These are phyloP conservation scores for Sarcoramphus papa DNA, from an alignment of 2,797 vertebrate genomes.

Conservation along the genomic window DNA sequence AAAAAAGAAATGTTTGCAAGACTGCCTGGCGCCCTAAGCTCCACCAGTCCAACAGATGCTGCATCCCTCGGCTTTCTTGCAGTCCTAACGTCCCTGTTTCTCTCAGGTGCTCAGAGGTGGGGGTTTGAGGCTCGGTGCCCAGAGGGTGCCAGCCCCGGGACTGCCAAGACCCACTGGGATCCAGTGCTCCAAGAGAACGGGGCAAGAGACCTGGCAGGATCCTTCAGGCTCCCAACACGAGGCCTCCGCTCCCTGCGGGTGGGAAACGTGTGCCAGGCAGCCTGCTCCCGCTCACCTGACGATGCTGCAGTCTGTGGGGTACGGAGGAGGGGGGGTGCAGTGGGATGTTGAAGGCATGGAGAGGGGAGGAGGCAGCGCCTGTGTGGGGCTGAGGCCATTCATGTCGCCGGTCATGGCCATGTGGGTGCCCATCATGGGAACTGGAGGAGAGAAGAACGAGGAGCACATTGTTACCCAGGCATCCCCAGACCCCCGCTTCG, in stretches of 20 bases:
- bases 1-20: not conserved
- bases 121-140: not conserved
- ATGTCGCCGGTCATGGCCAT: slow-evolving; percentile 95
- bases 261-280: accelerated
- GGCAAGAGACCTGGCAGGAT: not conserved
- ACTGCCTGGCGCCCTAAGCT: not conserved
- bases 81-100: not conserved
- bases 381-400: slow-evolving; percentile 95
- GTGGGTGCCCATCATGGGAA: slow-evolving; percentile 97
- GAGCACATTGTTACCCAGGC: slow-evolving; percentile 52
- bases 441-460: slow-evolving; percentile 79
- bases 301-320: slow-evolving; percentile 99
- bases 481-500: accelerated
- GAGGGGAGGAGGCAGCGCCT: slow-evolving; percentile 89
- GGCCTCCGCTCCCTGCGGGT: not conserved
- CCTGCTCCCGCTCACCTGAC: slow-evolving; percentile 85
- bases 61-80: not conserved
- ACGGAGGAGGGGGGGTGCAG: slow-evolving; percentile 97
- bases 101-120: not conserved
- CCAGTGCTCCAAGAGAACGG: not conserved
- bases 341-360: slow-evolving; percentile 96
- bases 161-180: not conserved
- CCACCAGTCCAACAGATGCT: not conserved
- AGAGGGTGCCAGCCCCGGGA: not conserved
- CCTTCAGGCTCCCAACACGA: not conserved